phyloP scores from a whole-genome alignment of 2,797 vertebrate genomes.

The Erethizon dorsatum region DNA sequence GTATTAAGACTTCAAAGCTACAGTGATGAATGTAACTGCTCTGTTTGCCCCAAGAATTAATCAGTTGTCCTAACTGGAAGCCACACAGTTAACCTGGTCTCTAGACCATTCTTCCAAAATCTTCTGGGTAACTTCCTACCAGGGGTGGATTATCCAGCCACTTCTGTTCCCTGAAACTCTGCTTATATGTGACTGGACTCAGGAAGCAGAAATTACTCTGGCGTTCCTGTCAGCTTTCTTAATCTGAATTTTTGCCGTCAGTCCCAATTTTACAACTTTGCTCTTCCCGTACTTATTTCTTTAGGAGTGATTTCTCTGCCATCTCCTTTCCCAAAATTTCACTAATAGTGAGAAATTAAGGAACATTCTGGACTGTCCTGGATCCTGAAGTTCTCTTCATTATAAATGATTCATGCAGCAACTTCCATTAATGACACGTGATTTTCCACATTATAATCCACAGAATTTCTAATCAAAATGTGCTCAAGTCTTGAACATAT shows the following conservation, averaged over 20 bases:
- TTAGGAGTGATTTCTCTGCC: neutral
- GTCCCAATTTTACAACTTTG: accelerated
- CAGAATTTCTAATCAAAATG: neutral
- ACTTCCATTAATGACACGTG: neutral
- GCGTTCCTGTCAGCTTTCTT: neutral
- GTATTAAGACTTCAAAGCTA: neutral
- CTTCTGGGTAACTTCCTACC: neutral
- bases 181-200: neutral
- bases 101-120: neutral
- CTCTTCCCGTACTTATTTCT: neutral
- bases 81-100: neutral
- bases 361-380: neutral
- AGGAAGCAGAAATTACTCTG: neutral
- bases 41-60: neutral
- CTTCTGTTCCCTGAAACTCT: neutral
- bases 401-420: neutral
- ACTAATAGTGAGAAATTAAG: neutral
- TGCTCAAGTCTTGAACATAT: neutral
- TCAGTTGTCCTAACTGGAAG: neutral
- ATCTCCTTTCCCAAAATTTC: neutral
- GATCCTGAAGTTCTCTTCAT: neutral
- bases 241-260: neutral
- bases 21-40: neutral
- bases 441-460: neutral
- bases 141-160: neutral